Evolutionary conservation across 2,888 invertebrate species (phyloP), one percentile per base, ranked within the genome.

Genomic region (Acholoe squamosa): DNA sequence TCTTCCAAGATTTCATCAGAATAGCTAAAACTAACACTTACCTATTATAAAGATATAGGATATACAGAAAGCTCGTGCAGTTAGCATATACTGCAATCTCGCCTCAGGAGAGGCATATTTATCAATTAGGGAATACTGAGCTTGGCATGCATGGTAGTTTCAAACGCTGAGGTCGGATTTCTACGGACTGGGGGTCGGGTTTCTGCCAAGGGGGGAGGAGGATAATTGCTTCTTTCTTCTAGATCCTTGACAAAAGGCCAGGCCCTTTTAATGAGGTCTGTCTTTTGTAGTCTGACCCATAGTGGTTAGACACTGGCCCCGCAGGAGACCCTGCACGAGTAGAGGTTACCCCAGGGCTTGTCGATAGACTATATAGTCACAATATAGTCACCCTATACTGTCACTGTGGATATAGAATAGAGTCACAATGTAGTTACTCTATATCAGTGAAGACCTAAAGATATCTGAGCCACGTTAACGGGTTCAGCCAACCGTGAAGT

Each of bases 201-300:
- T 33, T 19, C 34, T 22, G 43, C 22, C 80, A 43, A 43, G 80
- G n/a, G 80, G 80, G 16, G 43, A 19, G 14, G 14, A 12, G 14
- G 16, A 43, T 80, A 80, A 80, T 80, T 80, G 80, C 80, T 80
- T 80, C 80, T 80, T 80, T 80, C 80, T 80, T 80, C 80, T 80
- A 34, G 80, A 80, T 80, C 80, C 33, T 34, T 80, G 34, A 80
- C 80, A 80, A 80, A 33, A 34, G 34, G 43, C 43, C 34, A 33
- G 43, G 34, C 80, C 80, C 31, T 43, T 33, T 80, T 80, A 80
- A 80, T 80, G 80, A 80, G 80, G 71, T 28, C 76, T 43, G 80
- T 34, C 80, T 34, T 80, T 80, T 80, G 80, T 80, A 80, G 80
- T 43, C n/a, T 33, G 80, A 80, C 80, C 80, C 80, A 28, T 25